These are phyloP conservation scores for Catamblyrhynchus diadema DNA, from an alignment of 2,797 vertebrate genomes.

Conservation along the genomic window DNA sequence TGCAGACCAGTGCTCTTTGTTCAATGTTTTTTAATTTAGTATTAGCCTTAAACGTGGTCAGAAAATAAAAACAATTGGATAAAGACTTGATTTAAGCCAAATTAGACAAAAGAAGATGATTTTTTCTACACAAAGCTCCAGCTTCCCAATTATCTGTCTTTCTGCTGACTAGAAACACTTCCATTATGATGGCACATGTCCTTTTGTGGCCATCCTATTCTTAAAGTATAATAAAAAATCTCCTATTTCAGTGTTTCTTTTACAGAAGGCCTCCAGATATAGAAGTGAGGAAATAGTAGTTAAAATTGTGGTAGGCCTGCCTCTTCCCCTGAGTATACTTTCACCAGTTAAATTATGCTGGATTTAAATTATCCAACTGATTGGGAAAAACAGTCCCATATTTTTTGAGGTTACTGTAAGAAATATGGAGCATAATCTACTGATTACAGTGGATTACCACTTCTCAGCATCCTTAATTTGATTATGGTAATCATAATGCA, in stretches of 20 bases:
- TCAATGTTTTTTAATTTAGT: not conserved
- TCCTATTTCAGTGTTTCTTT: not conserved
- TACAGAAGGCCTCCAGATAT: not conserved
- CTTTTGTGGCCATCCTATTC: not conserved
- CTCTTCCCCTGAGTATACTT: not conserved
- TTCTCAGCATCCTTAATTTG: slow-evolving; percentile 13
- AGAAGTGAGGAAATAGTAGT: not conserved
- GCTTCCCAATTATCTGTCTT: not conserved
- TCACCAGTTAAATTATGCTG: not conserved
- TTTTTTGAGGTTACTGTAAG: not conserved
- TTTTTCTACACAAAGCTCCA: not conserved
- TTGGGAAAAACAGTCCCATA: not conserved
- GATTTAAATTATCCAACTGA: not conserved
- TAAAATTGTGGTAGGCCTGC: not conserved
- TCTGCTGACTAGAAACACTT: not conserved
- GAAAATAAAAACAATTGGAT: not conserved
- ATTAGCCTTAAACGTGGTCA: not conserved
- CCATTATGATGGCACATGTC: not conserved
- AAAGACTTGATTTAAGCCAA: not conserved
- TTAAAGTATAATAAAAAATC: not conserved
- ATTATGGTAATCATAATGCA: slow-evolving; percentile 1
- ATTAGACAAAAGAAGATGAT: not conserved
- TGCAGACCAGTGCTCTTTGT: not conserved
- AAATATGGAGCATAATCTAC: not conserved
- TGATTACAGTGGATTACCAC: not conserved